Conservation (phyloP, 2,113 vertebrate genomes). For the Propithecus coquereli region DNA sequence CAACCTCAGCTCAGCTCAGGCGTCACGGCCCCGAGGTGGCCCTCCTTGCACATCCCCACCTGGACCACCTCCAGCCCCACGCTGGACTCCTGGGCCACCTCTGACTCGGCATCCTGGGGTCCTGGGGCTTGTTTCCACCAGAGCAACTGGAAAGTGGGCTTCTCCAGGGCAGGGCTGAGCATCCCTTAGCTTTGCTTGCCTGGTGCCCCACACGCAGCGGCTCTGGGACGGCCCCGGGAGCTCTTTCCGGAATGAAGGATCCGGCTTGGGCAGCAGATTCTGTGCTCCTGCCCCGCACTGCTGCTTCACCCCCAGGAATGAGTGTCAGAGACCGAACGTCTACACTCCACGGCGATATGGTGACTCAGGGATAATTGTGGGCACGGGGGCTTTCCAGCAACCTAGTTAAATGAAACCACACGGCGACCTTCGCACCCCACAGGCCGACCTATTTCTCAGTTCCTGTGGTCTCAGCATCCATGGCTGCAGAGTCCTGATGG, state of each 20-base stretch:
- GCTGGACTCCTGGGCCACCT: rapidly evolving
- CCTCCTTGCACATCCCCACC: too few species aligned
- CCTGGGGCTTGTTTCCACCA: background rate
- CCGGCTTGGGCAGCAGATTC: background rate
- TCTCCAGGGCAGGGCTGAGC: background rate
- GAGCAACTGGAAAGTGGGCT: background rate
- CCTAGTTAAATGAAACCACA: slow-evolving; percentile 59
- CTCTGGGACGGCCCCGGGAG: background rate
- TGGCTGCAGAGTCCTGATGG: background rate
- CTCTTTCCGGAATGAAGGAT: background rate
- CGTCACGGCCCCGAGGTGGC: rapidly evolving
- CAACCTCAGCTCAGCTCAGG: background rate
- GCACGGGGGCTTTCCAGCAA: slow-evolving; percentile 65
- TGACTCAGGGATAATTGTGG: slow-evolving; percentile 31
- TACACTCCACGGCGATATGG: background rate
- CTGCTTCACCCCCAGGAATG: background rate
- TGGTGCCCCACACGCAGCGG: background rate
- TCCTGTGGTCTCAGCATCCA: background rate
- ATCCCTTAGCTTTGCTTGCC: background rate
- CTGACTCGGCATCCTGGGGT: rapidly evolving
- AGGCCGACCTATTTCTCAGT: slow-evolving; percentile 63
- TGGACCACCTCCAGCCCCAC: background rate
- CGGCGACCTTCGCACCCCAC: background rate
- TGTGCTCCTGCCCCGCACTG: rapidly evolving
- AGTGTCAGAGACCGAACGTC: background rate